These are phyloP conservation scores for Oxyruncus cristatus DNA, from an alignment of 2,113 vertebrate species.

Conservation along the genomic window DNA sequence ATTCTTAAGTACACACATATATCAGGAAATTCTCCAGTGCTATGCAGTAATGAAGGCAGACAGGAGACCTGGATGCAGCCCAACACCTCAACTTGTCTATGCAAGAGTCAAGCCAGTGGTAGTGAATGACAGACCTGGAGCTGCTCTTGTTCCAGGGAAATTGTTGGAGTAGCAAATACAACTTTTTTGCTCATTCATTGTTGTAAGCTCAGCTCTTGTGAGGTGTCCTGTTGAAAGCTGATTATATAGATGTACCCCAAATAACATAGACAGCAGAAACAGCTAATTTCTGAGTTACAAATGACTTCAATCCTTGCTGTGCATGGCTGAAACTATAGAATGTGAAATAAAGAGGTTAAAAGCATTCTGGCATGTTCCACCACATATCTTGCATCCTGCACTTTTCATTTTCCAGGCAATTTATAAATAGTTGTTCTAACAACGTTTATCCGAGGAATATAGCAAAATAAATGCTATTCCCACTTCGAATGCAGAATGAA, in stretches of 20 bases:
- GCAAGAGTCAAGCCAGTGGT: background rate
- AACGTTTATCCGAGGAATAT: background rate
- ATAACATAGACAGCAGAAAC: background rate
- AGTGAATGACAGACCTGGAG: background rate
- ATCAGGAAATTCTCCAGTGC: background rate
- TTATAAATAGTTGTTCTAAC: conserved; percentile 31
- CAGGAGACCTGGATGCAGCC: background rate
- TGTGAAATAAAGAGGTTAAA: background rate
- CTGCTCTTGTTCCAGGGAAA: background rate
- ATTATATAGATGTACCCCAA: background rate
- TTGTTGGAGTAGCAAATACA: background rate
- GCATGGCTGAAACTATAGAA: background rate
- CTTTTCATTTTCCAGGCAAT: conserved; percentile 3
- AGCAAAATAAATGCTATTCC: conserved; percentile 14
- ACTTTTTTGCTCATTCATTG: no score
- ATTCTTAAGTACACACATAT: background rate
- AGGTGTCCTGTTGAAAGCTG: background rate
- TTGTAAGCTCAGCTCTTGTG: background rate
- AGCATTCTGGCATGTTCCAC: background rate
- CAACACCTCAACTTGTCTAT: background rate
- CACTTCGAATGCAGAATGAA: conserved; percentile 20
- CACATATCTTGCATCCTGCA: background rate
- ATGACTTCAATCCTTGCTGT: background rate
- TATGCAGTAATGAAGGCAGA: background rate
- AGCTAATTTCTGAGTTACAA: background rate